Evolutionary conservation across 1,140 invertebrate genomes (phyloP).

Genomic region (Gerris buenoi): DNA sequence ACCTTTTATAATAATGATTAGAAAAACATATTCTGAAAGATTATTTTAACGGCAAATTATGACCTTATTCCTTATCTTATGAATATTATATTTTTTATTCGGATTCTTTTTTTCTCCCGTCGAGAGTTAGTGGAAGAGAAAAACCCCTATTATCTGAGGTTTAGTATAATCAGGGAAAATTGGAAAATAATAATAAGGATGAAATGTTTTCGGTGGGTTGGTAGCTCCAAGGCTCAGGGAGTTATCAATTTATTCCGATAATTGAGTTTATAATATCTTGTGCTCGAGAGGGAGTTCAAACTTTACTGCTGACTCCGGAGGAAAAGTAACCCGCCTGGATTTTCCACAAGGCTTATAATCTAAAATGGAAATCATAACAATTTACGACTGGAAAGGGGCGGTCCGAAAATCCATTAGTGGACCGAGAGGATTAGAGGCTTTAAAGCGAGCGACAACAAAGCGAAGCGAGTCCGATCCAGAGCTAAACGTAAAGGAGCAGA

Average conservation of each 20-base stretch:
- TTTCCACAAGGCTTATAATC: not conserved
- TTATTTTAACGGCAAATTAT: no score
- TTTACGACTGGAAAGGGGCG: not conserved
- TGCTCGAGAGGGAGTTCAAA: not conserved
- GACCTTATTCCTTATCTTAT: no score
- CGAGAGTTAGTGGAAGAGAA: no score
- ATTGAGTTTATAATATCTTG: not conserved
- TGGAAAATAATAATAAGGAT: no score
- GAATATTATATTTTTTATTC: no score
- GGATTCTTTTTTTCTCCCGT: no score
- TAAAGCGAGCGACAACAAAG: not conserved
- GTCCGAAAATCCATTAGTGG: not conserved
- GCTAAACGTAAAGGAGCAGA: not conserved
- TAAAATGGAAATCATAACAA: not conserved
- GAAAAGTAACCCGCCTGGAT: not conserved
- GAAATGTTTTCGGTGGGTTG: no score
- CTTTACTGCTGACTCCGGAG: not conserved
- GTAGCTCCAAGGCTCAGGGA: no score
- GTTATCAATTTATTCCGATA: not conserved
- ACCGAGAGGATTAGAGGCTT: not conserved
- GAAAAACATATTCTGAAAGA: no score
- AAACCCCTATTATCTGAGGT: no score
- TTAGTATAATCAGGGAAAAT: no score
- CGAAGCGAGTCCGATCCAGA: not conserved
- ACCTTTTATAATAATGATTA: no score